Evolutionary conservation across 2,888 invertebrate species (phyloP), one percentile per base, ranked within the genome.

Genomic region (Cataglyphis albicans): DNA sequence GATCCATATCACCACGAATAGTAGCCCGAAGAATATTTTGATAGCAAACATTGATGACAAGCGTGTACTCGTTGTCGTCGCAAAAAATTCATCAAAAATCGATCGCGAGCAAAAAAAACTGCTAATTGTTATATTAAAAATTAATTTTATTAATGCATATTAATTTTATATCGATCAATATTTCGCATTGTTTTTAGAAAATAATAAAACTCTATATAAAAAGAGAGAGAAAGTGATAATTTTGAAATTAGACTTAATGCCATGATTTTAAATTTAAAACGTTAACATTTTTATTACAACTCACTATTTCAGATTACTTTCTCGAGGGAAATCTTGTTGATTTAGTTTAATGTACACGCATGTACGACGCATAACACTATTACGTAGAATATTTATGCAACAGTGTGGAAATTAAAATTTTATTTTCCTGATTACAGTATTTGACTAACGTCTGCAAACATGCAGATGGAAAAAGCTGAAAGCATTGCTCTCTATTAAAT

Each of bases 261-360:
- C 10, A 59, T 25, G 57, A 1, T 38, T 72, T 18, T 18, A 2
- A 38, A 38, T 72, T 38, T 57, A 57, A 57, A 57, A 21, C 10
- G 9, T 7, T 21, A 21, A 57, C 15, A 6, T 18, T 38, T 76
- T 76, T 25, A 55, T 9, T 25, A 25, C 15, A 0, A 32, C 32
- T 61, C 15, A 18, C 0, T 44, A 74, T 74, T 72, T 57, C 1
- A 12, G 12, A 73, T 72, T 38, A 57, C 18, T 72, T 73, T 74
- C 44, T 32, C 3, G 3, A 73, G n/a, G 44, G 9, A 1, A 59
- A 32, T 32, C 7, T 18, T 32, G 5, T 32, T 61, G 1, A 32
- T 44, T n/a, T 61, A 21, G 38, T 63, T 44, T 48, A 41, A 59
- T 73, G 15, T 12, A 25, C 25, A 25, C 25, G 12, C n/a, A 15